These are phyloP conservation scores for Sminthurides aquaticus DNA, from an alignment of 2,888 invertebrate genomes.

Conservation along the genomic window DNA sequence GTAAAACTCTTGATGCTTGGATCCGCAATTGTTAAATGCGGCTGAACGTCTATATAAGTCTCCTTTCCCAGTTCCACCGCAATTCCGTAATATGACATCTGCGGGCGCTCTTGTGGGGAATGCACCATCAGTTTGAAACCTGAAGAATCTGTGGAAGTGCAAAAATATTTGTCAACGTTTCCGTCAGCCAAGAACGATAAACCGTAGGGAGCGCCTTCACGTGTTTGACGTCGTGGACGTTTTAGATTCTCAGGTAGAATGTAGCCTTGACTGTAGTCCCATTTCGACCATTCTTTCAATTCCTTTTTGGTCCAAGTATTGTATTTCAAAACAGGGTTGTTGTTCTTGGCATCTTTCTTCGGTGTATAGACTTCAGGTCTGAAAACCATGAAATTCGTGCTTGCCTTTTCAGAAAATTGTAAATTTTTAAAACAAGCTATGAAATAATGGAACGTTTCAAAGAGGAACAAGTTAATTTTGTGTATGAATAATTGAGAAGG, in stretches of 20 bases:
- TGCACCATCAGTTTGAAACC: neutral
- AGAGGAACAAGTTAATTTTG: no score
- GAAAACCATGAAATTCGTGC: neutral
- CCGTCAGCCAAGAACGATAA: neutral
- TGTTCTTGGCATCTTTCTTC: neutral
- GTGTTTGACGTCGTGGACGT: neutral
- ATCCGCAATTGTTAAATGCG: neutral
- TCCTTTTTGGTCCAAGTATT: neutral
- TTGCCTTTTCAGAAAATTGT: neutral
- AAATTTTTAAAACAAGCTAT: neutral
- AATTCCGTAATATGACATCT: neutral
- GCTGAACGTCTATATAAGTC: neutral
- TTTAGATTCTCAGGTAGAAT: neutral
- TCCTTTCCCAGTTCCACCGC: neutral
- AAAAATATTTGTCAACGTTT: neutral
- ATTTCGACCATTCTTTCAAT: neutral
- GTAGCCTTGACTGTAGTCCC: conserved; percentile 1
- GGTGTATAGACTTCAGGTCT: neutral
- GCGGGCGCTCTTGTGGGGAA: neutral
- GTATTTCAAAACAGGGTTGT: neutral
- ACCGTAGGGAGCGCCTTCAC: neutral
- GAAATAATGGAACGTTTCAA: no score
- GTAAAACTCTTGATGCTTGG: neutral
- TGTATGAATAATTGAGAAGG: no score
- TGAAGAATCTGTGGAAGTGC: neutral